A percentile compares a stretch with the other conserved stretches of the same genome.
phyloP scores from a whole-genome alignment of 2,113 vertebrate species.

The Nothobranchius kuhntae region DNA sequence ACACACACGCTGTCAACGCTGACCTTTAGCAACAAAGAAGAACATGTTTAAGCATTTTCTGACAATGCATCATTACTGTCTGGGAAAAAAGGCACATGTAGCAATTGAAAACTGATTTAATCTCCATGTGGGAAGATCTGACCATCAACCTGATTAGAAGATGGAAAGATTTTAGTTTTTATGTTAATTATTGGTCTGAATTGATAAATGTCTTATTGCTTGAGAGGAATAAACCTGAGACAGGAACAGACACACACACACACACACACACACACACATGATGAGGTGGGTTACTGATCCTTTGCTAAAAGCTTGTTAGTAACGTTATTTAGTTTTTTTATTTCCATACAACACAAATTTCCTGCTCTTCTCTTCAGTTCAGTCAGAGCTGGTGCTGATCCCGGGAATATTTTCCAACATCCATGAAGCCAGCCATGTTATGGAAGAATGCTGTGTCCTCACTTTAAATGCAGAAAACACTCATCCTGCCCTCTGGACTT shows the following conservation, averaged over 20 bases:
- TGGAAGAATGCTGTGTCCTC: background rate
- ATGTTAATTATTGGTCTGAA: no score
- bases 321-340: background rate
- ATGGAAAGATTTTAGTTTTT: no score
- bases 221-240: no score
- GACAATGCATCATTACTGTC: background rate
- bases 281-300: background rate
- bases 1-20: conserved; percentile 4
- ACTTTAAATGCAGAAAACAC: background rate
- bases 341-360: background rate
- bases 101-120: background rate
- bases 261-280: no score
- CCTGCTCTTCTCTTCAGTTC: background rate
- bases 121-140: background rate
- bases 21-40: background rate
- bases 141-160: no score
- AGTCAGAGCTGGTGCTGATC: conserved; percentile 3
- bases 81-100: no score
- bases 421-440: background rate
- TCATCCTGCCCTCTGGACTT: no score
- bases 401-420: background rate
- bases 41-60: background rate
- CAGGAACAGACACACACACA: no score
- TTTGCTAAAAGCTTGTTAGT: no score
- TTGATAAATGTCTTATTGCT: no score